Evolutionary conservation across 1,140 invertebrate species (phyloP).

Genomic region (Cherax quadricarinatus): DNA sequence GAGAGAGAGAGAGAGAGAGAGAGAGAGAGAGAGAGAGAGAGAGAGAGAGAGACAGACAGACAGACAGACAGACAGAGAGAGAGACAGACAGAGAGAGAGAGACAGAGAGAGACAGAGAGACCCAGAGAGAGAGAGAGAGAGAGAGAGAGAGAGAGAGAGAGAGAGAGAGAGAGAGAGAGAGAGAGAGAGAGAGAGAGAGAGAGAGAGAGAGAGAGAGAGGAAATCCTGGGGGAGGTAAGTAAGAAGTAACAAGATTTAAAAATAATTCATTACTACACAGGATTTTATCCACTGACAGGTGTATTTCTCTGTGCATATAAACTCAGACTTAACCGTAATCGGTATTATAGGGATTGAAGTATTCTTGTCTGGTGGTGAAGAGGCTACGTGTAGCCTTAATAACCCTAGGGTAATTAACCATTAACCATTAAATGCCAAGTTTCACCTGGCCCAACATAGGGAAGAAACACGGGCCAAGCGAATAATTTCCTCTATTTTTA

Average conservation of each 20-base stretch:
- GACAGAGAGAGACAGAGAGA: neutral
- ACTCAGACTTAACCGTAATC: no score
- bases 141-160: neutral
- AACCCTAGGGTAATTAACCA: no score
- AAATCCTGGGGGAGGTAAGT: neutral
- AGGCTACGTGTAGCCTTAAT: no score
- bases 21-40: constrained; percentile 5
- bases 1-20: constrained; percentile 5
- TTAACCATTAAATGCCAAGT: no score
- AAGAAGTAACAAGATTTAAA: neutral
- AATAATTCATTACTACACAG: no score
- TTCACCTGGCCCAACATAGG: no score
- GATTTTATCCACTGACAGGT: no score
- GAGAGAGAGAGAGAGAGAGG: neutral
- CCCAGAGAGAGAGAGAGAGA: neutral
- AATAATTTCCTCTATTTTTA: no score
- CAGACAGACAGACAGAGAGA: constrained; percentile 4
- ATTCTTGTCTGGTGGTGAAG: no score
- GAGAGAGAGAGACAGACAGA: constrained; percentile 1
- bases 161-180: constrained; percentile 21
- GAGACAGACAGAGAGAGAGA: constrained; percentile 11
- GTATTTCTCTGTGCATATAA: no score
- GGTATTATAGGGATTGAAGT: no score
- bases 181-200: neutral
- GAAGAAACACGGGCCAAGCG: no score